Evolutionary conservation across 2,113 vertebrate species (phyloP).

Genomic region (Pelecanoides urinatrix): DNA sequence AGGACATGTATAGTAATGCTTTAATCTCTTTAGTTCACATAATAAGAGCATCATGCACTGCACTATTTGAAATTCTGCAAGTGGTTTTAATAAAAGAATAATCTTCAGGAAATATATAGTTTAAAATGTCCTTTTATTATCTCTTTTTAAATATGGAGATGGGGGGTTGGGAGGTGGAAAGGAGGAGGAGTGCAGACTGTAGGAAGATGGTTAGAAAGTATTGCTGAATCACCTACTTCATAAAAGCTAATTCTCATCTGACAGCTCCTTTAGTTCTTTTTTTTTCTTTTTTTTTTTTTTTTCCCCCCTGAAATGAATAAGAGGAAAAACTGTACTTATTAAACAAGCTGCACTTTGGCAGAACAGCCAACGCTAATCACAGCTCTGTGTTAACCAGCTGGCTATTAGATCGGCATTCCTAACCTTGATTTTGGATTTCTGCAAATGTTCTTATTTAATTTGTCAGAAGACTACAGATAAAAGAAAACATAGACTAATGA

Average conservation of each 20-base stretch:
- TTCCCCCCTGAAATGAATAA: background rate
- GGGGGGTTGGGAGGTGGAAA: background rate
- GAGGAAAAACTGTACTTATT: background rate
- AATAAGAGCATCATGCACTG: background rate
- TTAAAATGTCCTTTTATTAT: background rate
- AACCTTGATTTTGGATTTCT: background rate
- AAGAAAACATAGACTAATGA: slow-evolving; percentile 25
- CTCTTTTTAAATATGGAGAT: background rate
- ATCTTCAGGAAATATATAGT: background rate
- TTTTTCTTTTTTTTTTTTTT: fast-evolving
- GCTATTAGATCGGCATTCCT: background rate
- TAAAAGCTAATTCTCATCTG: background rate
- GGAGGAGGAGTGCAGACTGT: background rate
- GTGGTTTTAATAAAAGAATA: background rate
- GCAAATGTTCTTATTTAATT: background rate
- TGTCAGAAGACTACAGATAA: background rate
- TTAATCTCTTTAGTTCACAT: background rate
- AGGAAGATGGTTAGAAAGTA: background rate
- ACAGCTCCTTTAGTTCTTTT: background rate
- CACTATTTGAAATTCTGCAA: background rate
- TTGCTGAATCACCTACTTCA: background rate
- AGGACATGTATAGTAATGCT: background rate
- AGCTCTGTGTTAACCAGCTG: background rate
- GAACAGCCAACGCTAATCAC: background rate
- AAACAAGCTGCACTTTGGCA: background rate